These are phyloP conservation scores for Pyrochroa serraticornis DNA, from an alignment of 2,888 invertebrate species.

Conservation along the genomic window DNA sequence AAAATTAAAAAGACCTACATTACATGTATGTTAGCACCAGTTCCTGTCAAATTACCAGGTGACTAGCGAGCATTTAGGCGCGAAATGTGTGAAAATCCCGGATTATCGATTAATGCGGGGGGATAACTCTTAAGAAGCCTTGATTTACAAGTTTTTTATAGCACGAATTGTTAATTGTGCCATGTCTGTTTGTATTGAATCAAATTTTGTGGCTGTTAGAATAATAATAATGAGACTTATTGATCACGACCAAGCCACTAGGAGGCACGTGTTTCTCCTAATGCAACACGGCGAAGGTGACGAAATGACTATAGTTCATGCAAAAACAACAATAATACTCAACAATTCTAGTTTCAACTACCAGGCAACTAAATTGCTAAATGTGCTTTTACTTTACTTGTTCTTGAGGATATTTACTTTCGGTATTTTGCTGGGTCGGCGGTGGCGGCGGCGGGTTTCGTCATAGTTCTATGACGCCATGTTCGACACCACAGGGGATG, in stretches of 20 bases:
- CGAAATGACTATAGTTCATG: background rate
- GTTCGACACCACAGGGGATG: slow-evolving; percentile 9
- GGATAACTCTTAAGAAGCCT: background rate
- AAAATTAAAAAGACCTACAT: background rate
- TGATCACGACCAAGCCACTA: background rate
- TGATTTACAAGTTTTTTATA: background rate
- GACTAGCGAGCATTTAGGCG: background rate
- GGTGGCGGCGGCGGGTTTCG: slow-evolving; percentile 20
- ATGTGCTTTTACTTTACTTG: background rate
- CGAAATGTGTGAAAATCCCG: background rate
- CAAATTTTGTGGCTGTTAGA: background rate
- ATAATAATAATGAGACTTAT: background rate
- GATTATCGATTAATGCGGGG: background rate
- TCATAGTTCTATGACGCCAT: slow-evolving; percentile 30
- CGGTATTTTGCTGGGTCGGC: slow-evolving; percentile 22
- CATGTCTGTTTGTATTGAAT: background rate
- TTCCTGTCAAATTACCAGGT: no score
- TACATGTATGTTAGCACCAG: no score
- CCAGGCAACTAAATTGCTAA: background rate
- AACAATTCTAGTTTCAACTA: background rate
- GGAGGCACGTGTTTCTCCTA: background rate
- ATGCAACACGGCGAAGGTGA: background rate
- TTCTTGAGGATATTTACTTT: slow-evolving; percentile 25
- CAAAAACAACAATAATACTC: background rate
- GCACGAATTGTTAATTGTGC: background rate